phyloP scores from a whole-genome alignment of 2,797 vertebrate genomes.

The Ctenochaetus hawaiiensis region DNA sequence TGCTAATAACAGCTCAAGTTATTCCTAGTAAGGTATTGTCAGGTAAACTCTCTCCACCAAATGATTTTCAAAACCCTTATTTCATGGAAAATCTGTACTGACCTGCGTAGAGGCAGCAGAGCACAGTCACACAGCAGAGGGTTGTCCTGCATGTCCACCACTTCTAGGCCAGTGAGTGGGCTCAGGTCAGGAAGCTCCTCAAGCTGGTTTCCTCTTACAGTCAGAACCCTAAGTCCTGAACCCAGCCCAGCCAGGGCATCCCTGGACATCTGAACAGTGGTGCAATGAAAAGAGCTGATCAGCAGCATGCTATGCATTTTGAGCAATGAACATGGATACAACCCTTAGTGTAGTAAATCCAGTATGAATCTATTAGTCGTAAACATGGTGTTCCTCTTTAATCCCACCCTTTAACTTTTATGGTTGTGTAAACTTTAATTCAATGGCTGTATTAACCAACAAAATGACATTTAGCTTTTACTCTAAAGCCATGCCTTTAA shows the following conservation, averaged over 20 bases:
- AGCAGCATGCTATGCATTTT: neutral
- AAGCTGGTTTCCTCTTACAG: conserved; percentile 90
- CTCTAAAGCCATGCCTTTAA: no score
- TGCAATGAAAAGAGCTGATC: conserved; percentile 3
- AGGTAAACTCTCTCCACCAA: neutral
- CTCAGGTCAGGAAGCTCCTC: conserved; percentile 84
- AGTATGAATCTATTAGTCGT: no score
- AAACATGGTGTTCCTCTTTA: no score
- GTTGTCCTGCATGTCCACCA: conserved; percentile 88
- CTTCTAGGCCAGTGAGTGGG: conserved; percentile 85
- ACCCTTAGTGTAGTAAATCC: no score
- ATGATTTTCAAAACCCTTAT: neutral
- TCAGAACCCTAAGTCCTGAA: conserved; percentile 83
- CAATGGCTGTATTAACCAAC: no score
- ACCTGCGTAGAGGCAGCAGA: conserved; percentile 88
- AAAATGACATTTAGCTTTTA: no score
- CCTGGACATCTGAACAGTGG: conserved; percentile 83
- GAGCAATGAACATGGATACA: no score
- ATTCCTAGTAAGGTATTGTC: neutral
- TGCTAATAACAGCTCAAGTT: neutral
- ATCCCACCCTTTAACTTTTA: no score
- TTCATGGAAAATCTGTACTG: conserved; percentile 34
- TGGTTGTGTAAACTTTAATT: no score
- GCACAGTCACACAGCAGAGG: conserved; percentile 90
- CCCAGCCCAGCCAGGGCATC: conserved; percentile 87